Percentiles rank a stretch among this genome's conserved stretches.
phyloP scores from a whole-genome alignment of 2,797 vertebrate genomes.

The Dermochelys coriacea region DNA sequence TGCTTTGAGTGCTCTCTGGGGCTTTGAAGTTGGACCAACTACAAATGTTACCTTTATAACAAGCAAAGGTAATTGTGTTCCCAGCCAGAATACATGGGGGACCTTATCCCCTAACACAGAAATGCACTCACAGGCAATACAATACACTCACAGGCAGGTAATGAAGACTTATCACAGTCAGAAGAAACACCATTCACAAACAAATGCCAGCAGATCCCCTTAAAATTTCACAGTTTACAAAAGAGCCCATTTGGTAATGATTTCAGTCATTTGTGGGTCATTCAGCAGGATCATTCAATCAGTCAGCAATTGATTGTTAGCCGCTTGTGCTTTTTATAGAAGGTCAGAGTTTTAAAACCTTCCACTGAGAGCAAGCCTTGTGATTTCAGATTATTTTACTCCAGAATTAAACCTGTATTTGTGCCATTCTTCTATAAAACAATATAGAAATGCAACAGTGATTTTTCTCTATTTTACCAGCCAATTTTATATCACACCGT shows the following conservation, averaged over 20 bases:
- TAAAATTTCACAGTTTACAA: background rate
- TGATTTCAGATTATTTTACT: background rate
- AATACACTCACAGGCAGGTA: background rate
- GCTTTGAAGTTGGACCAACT: background rate
- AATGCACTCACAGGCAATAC: background rate
- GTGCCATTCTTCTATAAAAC: background rate
- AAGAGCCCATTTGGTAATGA: constrained; percentile 16
- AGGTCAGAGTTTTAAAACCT: background rate
- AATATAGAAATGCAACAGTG: background rate
- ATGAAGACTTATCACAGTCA: background rate
- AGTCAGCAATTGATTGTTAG: background rate
- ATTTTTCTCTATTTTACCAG: background rate
- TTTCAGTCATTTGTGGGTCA: background rate
- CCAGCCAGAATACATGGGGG: background rate
- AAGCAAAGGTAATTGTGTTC: constrained; percentile 7
- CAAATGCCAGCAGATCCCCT: constrained; percentile 19
- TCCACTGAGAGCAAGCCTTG: background rate
- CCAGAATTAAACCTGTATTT: background rate
- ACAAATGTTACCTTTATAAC: background rate
- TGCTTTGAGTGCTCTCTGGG: background rate
- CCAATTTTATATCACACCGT: background rate
- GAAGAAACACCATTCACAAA: constrained; percentile 24
- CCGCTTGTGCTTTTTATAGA: background rate
- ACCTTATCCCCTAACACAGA: background rate
- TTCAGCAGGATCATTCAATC: background rate